Conservation (phyloP, 1,140 invertebrate genomes). For the Amphibalanus amphitrite region DNA sequence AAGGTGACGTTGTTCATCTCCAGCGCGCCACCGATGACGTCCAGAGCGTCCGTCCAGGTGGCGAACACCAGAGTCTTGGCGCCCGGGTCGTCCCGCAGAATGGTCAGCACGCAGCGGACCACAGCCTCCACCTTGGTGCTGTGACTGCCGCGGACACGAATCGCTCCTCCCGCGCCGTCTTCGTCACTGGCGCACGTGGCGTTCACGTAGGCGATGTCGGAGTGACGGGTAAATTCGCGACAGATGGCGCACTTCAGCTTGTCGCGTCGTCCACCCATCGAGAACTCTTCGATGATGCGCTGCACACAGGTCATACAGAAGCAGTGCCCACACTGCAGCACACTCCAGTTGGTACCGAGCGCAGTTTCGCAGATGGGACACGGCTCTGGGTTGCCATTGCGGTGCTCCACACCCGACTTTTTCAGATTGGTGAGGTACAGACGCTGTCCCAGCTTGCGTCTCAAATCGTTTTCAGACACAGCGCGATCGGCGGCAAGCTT, state of each 20-base stretch:
- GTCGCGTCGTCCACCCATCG: conserved; percentile 19
- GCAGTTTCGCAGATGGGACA: conserved; percentile 49
- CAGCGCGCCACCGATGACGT: conserved; percentile 40
- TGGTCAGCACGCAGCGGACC: conserved; percentile 36
- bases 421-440: conserved; percentile 35
- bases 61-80: conserved; percentile 58
- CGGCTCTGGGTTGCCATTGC: conserved; percentile 34
- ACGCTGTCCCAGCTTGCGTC: conserved; percentile 33
- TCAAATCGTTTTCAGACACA: conserved; percentile 24
- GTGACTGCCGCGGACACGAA: conserved; percentile 33
- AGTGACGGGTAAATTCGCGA: conserved; percentile 32
- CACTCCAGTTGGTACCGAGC: conserved; percentile 42
- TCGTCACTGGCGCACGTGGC: conserved; percentile 18
- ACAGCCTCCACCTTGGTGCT: conserved; percentile 57
- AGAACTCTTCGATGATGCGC: conserved; percentile 22
- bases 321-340: conserved; percentile 47
- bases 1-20: conserved; percentile 38
- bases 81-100: conserved; percentile 34
- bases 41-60: conserved; percentile 44
- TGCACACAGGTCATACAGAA: conserved; percentile 44
- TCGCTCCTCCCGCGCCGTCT: conserved; percentile 18
- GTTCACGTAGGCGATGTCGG: conserved; percentile 42
- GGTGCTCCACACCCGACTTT: conserved; percentile 27
- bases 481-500: conserved; percentile 25
- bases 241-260: conserved; percentile 43